Conservation (phyloP, 2,797 vertebrate genomes). For the Lerista edwardsae region DNA sequence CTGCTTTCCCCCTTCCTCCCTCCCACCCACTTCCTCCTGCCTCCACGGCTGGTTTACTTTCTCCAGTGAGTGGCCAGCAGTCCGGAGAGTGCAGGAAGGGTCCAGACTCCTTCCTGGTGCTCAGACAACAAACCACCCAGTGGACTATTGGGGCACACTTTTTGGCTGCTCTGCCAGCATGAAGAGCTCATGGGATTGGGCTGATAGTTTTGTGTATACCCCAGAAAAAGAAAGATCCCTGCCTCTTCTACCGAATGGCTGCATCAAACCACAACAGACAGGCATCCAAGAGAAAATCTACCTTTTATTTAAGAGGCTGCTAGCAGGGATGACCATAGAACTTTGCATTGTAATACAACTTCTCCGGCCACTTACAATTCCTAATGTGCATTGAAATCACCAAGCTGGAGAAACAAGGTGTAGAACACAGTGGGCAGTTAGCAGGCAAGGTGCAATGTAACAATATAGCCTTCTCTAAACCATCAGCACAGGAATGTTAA, state of each 20-base stretch:
- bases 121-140: too few species aligned
- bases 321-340: not conserved
- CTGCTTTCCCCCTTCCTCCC: too few species aligned
- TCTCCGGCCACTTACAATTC: not conserved
- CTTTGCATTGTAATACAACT: not conserved
- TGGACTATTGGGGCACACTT: too few species aligned
- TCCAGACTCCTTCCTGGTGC: too few species aligned
- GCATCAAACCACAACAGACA: not conserved
- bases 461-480: not conserved
- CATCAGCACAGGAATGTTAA: not conserved
- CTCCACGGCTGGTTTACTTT: too few species aligned
- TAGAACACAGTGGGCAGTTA: not conserved
- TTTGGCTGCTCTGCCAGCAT: too few species aligned
- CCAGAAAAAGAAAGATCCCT: not conserved
- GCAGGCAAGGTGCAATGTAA: not conserved
- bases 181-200: too few species aligned
- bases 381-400: not conserved
- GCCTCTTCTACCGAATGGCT: not conserved
- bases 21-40: too few species aligned
- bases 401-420: not conserved
- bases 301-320: not conserved
- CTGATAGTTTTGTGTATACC: too few species aligned
- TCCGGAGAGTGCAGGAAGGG: too few species aligned
- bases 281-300: constrained; percentile 4
- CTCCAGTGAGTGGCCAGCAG: too few species aligned